Percentiles rank a stretch among this genome's conserved stretches.
phyloP scores from a whole-genome alignment of 2,888 invertebrate genomes.

The Lordiphosa andalusiaca region DNA sequence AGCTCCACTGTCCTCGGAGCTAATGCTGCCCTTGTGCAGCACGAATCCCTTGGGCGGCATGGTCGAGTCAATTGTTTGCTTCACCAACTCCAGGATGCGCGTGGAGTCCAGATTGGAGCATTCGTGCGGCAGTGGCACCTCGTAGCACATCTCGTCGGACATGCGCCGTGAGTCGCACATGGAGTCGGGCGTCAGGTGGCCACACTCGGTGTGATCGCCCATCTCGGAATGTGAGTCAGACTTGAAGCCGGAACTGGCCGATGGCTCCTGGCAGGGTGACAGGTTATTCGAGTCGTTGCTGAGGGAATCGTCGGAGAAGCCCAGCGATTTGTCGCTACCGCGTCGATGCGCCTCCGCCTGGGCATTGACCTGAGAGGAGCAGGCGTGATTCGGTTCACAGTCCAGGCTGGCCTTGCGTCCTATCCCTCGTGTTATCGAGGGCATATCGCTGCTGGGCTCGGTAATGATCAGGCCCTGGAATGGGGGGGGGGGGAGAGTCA shows the following conservation, averaged over 20 bases:
- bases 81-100: conserved; percentile 89
- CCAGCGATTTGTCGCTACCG: conserved; percentile 86
- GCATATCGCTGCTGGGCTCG: conserved; percentile 84
- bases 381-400: conserved; percentile 78
- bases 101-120: conserved; percentile 90
- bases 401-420: conserved; percentile 86
- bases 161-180: conserved; percentile 79
- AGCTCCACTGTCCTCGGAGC: conserved; percentile 74
- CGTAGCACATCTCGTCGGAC: conserved; percentile 82
- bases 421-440: conserved; percentile 90
- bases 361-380: neutral
- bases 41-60: conserved; percentile 87
- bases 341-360: conserved; percentile 81
- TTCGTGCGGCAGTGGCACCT: conserved; percentile 89
- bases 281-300: conserved; percentile 84
- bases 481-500: neutral
- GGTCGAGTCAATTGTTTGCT: conserved; percentile 88
- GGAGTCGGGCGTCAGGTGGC: conserved; percentile 80
- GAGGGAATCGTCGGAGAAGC: conserved; percentile 87
- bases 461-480: conserved; percentile 69
- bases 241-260: conserved; percentile 84
- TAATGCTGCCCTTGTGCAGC: conserved; percentile 80
- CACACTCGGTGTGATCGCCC: conserved; percentile 81
- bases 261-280: conserved; percentile 82
- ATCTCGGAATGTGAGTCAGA: conserved; percentile 82